Evolutionary conservation across 2,113 vertebrate species (phyloP).

Genomic region (Benitochromis conjunctus): DNA sequence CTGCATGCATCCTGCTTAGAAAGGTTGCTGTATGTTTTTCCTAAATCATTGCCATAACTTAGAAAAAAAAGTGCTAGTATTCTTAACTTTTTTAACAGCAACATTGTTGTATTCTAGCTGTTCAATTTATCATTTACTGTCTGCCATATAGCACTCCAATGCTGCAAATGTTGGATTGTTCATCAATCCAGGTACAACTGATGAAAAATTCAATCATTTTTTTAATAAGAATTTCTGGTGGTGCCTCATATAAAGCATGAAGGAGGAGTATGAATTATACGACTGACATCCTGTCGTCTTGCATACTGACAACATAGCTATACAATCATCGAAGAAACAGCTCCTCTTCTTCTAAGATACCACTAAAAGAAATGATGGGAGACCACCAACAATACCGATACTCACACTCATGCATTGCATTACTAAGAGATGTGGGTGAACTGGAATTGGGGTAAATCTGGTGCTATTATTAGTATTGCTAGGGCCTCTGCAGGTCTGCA

Average conservation of each 20-base stretch:
- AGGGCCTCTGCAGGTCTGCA: background rate
- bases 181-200: background rate
- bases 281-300: background rate
- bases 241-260: background rate
- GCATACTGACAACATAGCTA: background rate
- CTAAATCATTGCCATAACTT: background rate
- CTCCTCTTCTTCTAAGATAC: background rate
- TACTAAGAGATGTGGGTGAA: background rate
- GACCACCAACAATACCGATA: background rate
- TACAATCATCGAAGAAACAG: background rate
- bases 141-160: background rate
- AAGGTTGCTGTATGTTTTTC: background rate
- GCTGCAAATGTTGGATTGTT: background rate
- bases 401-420: background rate
- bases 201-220: background rate
- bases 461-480: background rate
- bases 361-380: background rate
- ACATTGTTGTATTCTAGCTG: background rate
- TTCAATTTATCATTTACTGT: background rate
- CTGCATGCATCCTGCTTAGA: background rate
- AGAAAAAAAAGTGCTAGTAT: background rate
- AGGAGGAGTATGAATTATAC: background rate
- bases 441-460: background rate
- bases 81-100: background rate
- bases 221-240: background rate